Percentiles rank a stretch among this genome's conserved stretches.
phyloP scores from a whole-genome alignment of 2,888 invertebrate species.

The Drosophila ezoana region DNA sequence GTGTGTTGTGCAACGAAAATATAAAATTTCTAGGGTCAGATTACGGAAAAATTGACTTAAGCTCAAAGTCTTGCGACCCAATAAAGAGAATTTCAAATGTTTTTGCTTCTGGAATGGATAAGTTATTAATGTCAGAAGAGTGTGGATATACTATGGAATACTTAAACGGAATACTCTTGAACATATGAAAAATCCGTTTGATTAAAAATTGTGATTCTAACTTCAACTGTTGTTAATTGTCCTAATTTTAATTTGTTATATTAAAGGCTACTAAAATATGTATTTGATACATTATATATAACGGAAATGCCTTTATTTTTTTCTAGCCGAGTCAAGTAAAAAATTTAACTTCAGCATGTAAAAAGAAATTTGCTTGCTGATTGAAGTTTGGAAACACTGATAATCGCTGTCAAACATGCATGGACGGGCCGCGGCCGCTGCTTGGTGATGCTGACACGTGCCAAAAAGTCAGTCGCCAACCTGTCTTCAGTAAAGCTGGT shows the following conservation, averaged over 20 bases:
- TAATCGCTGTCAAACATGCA: too few species aligned
- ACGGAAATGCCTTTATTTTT: too few species aligned
- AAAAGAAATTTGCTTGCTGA: too few species aligned
- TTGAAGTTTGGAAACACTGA: too few species aligned
- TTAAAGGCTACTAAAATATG: not conserved
- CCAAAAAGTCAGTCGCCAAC: too few species aligned
- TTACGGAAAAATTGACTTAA: not conserved
- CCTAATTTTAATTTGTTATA: not conserved
- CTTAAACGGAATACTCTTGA: not conserved
- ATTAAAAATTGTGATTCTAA: slow-evolving; percentile 37
- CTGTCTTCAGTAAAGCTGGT: too few species aligned
- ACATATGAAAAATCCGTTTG: slow-evolving; percentile 28
- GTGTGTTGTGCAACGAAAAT: slow-evolving; percentile 31
- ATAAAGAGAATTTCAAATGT: slow-evolving; percentile 30
- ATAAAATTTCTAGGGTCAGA: not conserved
- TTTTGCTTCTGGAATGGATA: slow-evolving; percentile 31
- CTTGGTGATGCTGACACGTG: too few species aligned
- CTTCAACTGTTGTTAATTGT: slow-evolving; percentile 22
- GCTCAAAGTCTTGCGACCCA: slow-evolving; percentile 4
- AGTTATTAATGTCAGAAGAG: not conserved
- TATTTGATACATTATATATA: not conserved
- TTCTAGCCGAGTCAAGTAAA: too few species aligned
- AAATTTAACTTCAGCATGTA: too few species aligned
- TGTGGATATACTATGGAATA: not conserved
- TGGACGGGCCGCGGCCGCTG: too few species aligned